These are phyloP conservation scores for Platysteira castanea DNA, from an alignment of 2,113 vertebrate genomes.

Conservation along the genomic window DNA sequence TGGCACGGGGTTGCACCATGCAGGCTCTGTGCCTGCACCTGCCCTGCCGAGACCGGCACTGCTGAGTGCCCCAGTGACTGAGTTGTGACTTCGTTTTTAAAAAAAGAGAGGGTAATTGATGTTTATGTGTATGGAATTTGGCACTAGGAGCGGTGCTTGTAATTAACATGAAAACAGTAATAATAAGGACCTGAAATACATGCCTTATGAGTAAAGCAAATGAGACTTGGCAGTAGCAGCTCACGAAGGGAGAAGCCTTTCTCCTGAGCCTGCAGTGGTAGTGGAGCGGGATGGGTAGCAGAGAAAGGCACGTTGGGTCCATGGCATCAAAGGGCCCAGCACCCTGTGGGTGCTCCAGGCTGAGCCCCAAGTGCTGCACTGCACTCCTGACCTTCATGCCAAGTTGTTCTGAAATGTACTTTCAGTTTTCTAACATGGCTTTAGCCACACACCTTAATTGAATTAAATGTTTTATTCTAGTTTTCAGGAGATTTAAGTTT, in stretches of 20 bases:
- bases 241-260: background rate
- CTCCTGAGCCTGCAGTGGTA: accelerated
- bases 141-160: background rate
- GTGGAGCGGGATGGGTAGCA: background rate
- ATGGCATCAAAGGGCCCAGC: accelerated
- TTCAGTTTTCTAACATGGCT: background rate
- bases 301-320: accelerated
- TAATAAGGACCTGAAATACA: background rate
- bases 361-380: background rate
- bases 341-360: background rate
- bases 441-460: background rate
- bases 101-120: background rate
- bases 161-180: conserved; percentile 1
- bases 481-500: background rate
- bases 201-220: background rate
- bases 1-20: accelerated
- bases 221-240: background rate
- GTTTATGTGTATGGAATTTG: background rate
- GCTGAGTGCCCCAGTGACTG: background rate
- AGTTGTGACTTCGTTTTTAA: background rate
- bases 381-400: background rate
- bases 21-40: background rate
- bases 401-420: background rate
- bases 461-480: background rate
- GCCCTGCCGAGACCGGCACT: accelerated